phyloP scores from a whole-genome alignment of 2,888 invertebrate species.

The Palloptera scutellata region DNA sequence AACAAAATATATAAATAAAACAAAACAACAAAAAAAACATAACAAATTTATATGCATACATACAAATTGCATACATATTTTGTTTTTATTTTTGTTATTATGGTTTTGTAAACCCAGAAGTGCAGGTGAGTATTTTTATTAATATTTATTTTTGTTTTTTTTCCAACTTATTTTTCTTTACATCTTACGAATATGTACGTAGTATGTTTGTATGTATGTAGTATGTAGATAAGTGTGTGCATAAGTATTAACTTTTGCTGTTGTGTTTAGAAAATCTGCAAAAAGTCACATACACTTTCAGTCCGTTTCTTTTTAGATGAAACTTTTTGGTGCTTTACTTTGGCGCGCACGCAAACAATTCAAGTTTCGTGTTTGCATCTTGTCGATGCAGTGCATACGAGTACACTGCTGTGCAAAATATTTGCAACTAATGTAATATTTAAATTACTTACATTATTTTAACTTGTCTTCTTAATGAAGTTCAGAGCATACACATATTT shows the following conservation, averaged over 20 bases:
- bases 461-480: too few relatives aligned
- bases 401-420: too few relatives aligned
- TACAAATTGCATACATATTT: not conserved
- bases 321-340: too few relatives aligned
- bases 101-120: not conserved
- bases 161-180: not conserved
- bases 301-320: too few relatives aligned
- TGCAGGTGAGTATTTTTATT: not conserved
- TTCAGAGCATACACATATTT: too few relatives aligned
- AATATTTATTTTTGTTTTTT: not conserved
- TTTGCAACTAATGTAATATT: too few relatives aligned
- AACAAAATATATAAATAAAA: slow-evolving; percentile 9
- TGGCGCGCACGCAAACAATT: too few relatives aligned
- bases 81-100: not conserved
- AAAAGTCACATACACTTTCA: slow-evolving; percentile 54
- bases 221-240: not conserved
- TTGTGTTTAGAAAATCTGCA: slow-evolving; percentile 35
- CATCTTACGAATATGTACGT: not conserved
- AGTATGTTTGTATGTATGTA: not conserved
- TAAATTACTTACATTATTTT: too few relatives aligned
- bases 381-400: too few relatives aligned
- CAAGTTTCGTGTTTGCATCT: too few relatives aligned
- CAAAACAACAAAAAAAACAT: slow-evolving; percentile 9
- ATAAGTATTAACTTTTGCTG: not conserved
- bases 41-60: not conserved